Evolutionary conservation across 2,113 vertebrate genomes (phyloP), one percentile per base, ranked within the genome.

Genomic region (Thermophis baileyi): DNA sequence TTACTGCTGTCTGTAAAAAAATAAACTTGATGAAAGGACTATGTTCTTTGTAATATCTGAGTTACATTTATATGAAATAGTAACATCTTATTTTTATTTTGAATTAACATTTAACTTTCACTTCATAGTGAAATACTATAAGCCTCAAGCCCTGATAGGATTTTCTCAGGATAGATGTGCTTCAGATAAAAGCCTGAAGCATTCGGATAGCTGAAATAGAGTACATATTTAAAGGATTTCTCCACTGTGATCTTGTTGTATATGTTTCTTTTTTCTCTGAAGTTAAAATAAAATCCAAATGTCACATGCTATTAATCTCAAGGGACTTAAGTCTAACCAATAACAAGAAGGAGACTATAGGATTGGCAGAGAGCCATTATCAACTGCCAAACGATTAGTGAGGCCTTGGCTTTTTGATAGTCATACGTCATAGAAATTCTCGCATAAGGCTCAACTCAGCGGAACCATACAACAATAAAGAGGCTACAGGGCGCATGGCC

Each of bases 381-480:
- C 94, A 95, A 94, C 95, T 95, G 93, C 95, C 94, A 96, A 90
- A 89, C 92, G 90, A 90, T 96, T 96, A 97, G 91, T 88, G 94
- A 95, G 94, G 92, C 96, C 93, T 91, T 92, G 89, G 94, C 92
- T 95, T 90, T 88, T 94, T 85, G 92, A 92, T 92, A 92, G 90
- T 60, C 96, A 90, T 27, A 11, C 3, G 1, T 94, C 95, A 94
- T 95, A 96, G 95, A 96, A 94, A 90, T 97, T 98, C 97, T 96
- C 95, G 97, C 96, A 96, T 97, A 94, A 94, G 94, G 96, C 97
- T 93, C 95, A 93, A 95, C 94, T 95, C 94, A 95, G 40, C 95
- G 95, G 97, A 97, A 96, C 89, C 51, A 0, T 55, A 85, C 93
- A 97, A 98, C 96, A 98, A 98, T 97, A 94, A 95, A 94, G 94